Conservation (phyloP, 2,113 vertebrate genomes). For the Burhinus bistriatus region DNA sequence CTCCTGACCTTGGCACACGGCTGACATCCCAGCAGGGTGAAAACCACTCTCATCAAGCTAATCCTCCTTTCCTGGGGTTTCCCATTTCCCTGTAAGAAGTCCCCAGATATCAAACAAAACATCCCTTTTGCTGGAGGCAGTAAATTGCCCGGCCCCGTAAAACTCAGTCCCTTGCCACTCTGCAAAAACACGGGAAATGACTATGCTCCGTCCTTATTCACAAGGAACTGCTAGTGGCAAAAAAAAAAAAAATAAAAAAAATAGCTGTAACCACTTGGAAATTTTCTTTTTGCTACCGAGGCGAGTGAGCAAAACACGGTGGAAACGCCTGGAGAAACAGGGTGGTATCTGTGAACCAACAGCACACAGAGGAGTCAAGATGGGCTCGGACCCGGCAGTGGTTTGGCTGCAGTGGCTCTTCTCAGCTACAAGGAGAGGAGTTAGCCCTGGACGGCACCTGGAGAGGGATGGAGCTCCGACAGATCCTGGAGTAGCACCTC, state of each 20-base stretch:
- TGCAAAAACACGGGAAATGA: background rate
- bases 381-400: background rate
- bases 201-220: background rate
- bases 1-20: background rate
- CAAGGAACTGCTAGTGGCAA: background rate
- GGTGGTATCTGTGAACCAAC: background rate
- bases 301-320: background rate
- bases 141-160: background rate
- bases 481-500: background rate
- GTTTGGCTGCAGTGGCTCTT: background rate
- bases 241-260: background rate
- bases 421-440: background rate
- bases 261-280: background rate
- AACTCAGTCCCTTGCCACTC: background rate
- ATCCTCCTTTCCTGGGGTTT: slow-evolving; percentile 13
- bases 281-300: background rate
- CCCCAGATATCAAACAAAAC: background rate
- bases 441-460: background rate
- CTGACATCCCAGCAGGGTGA: slow-evolving; percentile 14
- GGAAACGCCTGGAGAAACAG: background rate
- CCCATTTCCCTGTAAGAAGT: background rate
- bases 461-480: background rate
- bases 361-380: background rate
- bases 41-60: background rate
- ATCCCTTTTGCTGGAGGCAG: background rate